These are phyloP conservation scores for Embiotoca jacksoni DNA, from an alignment of 2,113 vertebrate genomes.

Conservation along the genomic window DNA sequence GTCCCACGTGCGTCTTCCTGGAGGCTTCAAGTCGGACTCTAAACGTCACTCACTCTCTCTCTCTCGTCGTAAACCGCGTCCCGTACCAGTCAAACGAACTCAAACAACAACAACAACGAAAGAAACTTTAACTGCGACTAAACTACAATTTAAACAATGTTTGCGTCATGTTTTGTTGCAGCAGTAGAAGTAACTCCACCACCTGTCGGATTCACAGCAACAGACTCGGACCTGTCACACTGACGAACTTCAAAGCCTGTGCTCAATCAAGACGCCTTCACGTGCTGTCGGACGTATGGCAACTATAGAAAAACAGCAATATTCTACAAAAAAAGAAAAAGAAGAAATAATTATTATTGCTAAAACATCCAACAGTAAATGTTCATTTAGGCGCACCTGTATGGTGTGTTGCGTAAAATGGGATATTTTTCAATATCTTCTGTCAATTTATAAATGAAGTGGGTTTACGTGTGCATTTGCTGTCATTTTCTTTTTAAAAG, in stretches of 20 bases:
- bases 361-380: no score
- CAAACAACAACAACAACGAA: not conserved
- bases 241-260: conserved; percentile 37
- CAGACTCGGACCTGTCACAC: conserved; percentile 17
- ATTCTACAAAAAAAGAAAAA: no score
- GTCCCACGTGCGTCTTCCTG: conserved; percentile 32
- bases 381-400: no score
- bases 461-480: no score
- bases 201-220: conserved; percentile 4
- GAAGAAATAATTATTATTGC: no score
- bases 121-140: not conserved
- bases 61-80: not conserved
- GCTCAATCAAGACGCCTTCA: conserved; percentile 49
- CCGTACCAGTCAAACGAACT: no score
- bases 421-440: no score
- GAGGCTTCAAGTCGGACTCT: not conserved
- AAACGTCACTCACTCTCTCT: no score
- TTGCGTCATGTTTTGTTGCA: not conserved
- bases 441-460: no score
- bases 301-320: no score
- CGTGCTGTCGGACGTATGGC: not conserved
- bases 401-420: no score
- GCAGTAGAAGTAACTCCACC: not conserved
- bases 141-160: not conserved
- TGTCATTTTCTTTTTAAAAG: no score